Base-by-base conservation (phyloP, 2,888 invertebrate species). In the Drosophila affinis region DNA sequence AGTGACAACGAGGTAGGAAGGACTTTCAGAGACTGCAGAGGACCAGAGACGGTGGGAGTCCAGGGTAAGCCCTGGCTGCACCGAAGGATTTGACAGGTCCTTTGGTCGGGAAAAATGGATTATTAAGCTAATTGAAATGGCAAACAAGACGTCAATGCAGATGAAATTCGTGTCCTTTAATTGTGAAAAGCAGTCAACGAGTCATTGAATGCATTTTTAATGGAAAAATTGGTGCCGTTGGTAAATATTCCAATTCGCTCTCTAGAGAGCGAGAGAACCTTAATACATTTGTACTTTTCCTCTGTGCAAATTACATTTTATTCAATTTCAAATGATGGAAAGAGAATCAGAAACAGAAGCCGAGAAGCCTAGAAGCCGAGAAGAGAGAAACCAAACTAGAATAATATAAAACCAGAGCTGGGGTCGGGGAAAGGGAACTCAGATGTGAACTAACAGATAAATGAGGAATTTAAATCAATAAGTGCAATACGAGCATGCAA, bases 1-100 rank as follows among this genome's bases (percentile, higher is more conserved):
- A 52, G 21, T 52, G 52, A 58, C 58, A 58, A 58, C 32, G 49
- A 32, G 9, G 17, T 14, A 39, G 14, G 39, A 14, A 39, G 39
- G 39, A n/a, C 14, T 39, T 39, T 12, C 21, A 57, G 32, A 32
- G 32, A 18, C 0, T 9, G 4, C 21, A 21, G 21, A 21, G 21
- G 21, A 21, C 21, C 21, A 3, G 21, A 21, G 29, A 56, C 9
- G 18, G 17, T n/a, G 27, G 9, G n/a, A 32, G 14, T 14, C 21
- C 24, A 21, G 12, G 18, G 18, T 9, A 48, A 7, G 7, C 14
- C 39, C 14, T 24, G 21, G 14, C 18, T 48, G 24, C 24, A 24
- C 17, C 32, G 7, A 10, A n/a, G 52, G n/a, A 34, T 49, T 39
- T 6, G 39, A 14, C 14, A 14, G 39, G 39, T 39, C 39, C 39